phyloP scores from a whole-genome alignment of 2,888 invertebrate species.

The Chrysotoxum bicinctum region DNA sequence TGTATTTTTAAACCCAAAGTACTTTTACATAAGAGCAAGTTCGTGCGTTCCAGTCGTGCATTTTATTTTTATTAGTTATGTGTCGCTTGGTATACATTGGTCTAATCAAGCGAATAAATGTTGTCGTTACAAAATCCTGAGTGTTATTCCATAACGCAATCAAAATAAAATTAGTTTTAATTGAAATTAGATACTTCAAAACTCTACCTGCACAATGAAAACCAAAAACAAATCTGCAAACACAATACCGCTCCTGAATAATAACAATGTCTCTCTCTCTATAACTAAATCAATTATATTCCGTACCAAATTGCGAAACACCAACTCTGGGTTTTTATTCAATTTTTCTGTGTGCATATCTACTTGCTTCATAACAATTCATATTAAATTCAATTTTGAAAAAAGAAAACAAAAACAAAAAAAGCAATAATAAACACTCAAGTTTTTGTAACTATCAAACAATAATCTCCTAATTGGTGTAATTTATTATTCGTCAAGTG shows the following conservation, averaged over 20 bases:
- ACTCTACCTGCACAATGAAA: background rate
- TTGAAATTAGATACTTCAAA: background rate
- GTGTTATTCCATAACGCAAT: background rate
- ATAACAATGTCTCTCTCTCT: background rate
- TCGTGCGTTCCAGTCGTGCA: too few species aligned
- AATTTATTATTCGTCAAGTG: constrained; percentile 59
- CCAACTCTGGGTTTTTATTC: too few species aligned
- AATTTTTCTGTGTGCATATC: background rate
- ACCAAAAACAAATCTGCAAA: background rate
- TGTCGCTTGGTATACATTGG: too few species aligned
- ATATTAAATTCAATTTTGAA: background rate
- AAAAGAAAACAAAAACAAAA: background rate
- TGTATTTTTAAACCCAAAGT: too few species aligned
- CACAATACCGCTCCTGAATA: constrained; percentile 7
- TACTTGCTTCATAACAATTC: background rate
- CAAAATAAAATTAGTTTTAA: background rate
- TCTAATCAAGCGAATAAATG: too few species aligned
- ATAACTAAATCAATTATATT: constrained; percentile 1
- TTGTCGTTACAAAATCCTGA: background rate
- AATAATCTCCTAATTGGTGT: constrained; percentile 38
- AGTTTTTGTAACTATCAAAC: constrained; percentile 7
- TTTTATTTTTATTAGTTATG: too few species aligned
- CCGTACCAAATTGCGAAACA: background rate
- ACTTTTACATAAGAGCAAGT: too few species aligned
- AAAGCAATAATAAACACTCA: background rate